These are phyloP conservation scores for Hippocampus zosterae DNA, from an alignment of 2,113 vertebrate species.

Conservation along the genomic window DNA sequence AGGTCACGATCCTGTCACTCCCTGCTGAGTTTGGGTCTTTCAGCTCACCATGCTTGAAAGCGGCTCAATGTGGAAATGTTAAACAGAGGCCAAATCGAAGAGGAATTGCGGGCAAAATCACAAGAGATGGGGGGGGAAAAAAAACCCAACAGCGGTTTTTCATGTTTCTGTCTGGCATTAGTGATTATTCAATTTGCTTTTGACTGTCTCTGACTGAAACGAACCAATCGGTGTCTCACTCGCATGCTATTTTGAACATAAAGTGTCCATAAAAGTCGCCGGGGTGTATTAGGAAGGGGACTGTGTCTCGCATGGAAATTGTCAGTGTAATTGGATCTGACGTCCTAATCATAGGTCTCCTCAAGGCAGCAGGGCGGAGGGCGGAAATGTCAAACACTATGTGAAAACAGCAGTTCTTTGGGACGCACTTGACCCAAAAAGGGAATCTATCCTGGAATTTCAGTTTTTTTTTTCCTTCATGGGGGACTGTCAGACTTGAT, in stretches of 20 bases:
- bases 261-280: conserved; percentile 25
- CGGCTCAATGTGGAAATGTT: not conserved
- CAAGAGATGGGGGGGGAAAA: too few relatives aligned
- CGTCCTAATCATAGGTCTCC: conserved; percentile 55
- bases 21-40: conserved; percentile 34
- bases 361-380: conserved; percentile 43
- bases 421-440: conserved; percentile 17
- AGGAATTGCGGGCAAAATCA: not conserved
- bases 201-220: conserved; percentile 32
- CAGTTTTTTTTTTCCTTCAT: not conserved
- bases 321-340: conserved; percentile 61
- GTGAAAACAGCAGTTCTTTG: conserved; percentile 21
- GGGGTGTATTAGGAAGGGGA: conserved; percentile 49
- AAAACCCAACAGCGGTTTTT: not conserved
- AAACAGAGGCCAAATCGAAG: not conserved
- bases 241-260: conserved; percentile 18
- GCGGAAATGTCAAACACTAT: conserved; percentile 31
- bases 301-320: conserved; percentile 47
- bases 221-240: conserved; percentile 16
- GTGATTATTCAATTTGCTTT: conserved; percentile 5
- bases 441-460: not conserved
- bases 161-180: not conserved
- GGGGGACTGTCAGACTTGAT: conserved; percentile 15
- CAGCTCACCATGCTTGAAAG: conserved; percentile 40
- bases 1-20: conserved; percentile 36